phyloP scores from a whole-genome alignment of 2,888 invertebrate species.

The Yponomeuta plumbellus region DNA sequence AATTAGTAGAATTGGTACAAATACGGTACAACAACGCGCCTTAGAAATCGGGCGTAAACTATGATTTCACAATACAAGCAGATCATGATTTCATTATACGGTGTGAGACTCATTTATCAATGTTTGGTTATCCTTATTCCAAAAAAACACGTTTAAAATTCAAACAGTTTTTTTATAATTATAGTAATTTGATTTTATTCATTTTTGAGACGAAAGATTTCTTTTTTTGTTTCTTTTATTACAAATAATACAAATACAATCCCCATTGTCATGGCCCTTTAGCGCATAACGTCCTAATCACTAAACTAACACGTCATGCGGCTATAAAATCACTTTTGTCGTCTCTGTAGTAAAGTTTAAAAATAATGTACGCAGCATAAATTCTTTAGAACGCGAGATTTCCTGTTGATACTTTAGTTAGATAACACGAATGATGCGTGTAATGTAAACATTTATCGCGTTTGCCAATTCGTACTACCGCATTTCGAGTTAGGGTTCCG shows the following conservation, averaged over 20 bases:
- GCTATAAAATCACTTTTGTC: slow-evolving; percentile 3
- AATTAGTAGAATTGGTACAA: no score
- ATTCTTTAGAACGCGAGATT: neutral
- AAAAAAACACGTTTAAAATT: no score
- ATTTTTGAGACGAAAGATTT: no score
- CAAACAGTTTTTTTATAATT: no score
- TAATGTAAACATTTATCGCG: slow-evolving; percentile 1
- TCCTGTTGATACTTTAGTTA: neutral
- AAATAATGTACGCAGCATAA: slow-evolving; percentile 1
- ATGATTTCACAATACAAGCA: no score
- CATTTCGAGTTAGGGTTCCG: neutral
- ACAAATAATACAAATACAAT: neutral
- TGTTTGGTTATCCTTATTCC: no score
- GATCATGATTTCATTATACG: no score
- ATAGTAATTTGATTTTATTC: no score
- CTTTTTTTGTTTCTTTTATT: no score
- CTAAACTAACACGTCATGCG: neutral
- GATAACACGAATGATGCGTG: neutral
- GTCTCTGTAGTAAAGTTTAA: neutral
- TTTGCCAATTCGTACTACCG: neutral
- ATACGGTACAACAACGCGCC: no score
- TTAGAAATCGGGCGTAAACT: no score
- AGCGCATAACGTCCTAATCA: neutral
- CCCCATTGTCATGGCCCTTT: neutral
- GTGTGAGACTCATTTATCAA: no score